A percentile compares a stretch with the other conserved stretches of the same genome.
Evolutionary conservation across 2,113 vertebrate species (phyloP).

Genomic region (Chunga burmeisteri): DNA sequence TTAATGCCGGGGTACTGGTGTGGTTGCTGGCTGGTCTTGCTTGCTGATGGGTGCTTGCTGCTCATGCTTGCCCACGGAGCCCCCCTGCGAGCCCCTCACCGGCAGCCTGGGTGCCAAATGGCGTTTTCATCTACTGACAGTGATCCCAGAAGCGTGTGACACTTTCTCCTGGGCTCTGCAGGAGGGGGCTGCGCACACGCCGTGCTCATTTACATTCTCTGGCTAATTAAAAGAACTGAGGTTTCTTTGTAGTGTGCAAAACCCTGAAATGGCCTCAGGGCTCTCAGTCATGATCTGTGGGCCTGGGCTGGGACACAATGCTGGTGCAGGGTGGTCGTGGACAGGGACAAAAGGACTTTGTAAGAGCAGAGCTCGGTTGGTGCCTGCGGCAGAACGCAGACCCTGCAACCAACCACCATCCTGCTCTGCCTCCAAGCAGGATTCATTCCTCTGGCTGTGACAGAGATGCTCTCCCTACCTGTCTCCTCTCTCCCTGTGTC

Average conservation of each 20-base stretch:
- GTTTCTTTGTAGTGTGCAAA: neutral
- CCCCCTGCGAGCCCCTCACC: neutral
- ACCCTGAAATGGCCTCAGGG: neutral
- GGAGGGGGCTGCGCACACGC: neutral
- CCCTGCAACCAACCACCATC: neutral
- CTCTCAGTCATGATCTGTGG: accelerated
- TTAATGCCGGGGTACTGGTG: neutral
- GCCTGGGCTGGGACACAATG: neutral
- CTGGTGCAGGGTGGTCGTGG: neutral
- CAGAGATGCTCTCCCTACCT: neutral
- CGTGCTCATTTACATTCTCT: neutral
- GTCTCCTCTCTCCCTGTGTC: neutral
- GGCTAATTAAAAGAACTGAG: neutral
- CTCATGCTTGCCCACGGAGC: neutral
- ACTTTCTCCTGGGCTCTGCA: neutral
- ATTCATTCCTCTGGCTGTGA: neutral
- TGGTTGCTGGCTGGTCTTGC: neutral
- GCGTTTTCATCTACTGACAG: neutral
- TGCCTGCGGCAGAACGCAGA: neutral
- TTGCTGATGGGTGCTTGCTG: neutral
- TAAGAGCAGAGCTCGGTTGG: neutral
- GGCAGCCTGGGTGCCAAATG: neutral
- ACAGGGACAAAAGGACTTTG: neutral
- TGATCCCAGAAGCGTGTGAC: neutral
- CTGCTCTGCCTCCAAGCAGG: neutral